These are phyloP conservation scores for Talpa occidentalis DNA, from an alignment of 2,113 vertebrate species.

Conservation along the genomic window DNA sequence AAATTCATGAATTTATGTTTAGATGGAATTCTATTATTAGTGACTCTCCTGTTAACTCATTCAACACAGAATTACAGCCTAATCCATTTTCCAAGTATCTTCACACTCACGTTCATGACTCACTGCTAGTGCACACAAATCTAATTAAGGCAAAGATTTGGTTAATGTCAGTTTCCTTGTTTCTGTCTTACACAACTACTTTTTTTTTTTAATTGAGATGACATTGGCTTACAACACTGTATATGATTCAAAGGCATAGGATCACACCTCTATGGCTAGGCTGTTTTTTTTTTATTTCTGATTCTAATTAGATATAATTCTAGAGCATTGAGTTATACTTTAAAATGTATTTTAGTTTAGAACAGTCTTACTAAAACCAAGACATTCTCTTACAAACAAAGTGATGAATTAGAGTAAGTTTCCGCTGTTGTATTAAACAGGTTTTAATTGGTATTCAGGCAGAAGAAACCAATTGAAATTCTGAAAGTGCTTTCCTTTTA, in stretches of 20 bases:
- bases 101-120: constrained; percentile 19
- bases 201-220: neutral
- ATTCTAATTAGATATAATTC: constrained; percentile 15
- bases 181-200: constrained; percentile 16
- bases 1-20: neutral
- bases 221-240: too few relatives aligned
- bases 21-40: neutral
- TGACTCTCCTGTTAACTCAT: neutral
- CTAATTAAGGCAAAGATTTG: constrained; percentile 52
- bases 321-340: constrained; percentile 14
- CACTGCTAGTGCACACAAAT: neutral
- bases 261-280: neutral
- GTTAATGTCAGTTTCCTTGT: neutral
- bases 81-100: neutral
- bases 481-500: constrained; percentile 64
- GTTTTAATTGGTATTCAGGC: constrained; percentile 76
- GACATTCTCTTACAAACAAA: constrained; percentile 45
- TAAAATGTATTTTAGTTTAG: constrained; percentile 61
- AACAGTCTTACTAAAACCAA: constrained; percentile 43
- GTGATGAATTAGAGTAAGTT: constrained; percentile 53
- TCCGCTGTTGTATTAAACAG: constrained; percentile 49
- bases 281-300: constrained; percentile 2
- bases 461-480: constrained; percentile 65
- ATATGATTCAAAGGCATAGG: too few relatives aligned
- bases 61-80: neutral